Evolutionary conservation across 2,888 invertebrate species (phyloP).

Genomic region (Temnothorax rugatulus): DNA sequence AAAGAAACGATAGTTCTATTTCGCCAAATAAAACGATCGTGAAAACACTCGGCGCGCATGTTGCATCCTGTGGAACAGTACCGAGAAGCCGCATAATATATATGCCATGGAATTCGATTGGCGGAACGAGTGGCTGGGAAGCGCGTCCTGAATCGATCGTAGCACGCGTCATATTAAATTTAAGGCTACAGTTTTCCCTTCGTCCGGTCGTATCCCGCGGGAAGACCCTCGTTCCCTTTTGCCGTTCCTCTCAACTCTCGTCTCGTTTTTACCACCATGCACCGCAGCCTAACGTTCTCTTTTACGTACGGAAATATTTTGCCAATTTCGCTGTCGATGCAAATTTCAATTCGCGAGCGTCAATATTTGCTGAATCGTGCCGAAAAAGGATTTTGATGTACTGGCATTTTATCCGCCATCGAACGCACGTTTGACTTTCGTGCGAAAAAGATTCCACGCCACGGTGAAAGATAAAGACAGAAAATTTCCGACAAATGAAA

Average conservation of each 20-base stretch:
- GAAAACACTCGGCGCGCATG: not conserved
- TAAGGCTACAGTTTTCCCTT: slow-evolving; percentile 63
- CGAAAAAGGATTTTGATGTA: slow-evolving; percentile 76
- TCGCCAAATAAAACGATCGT: slow-evolving; percentile 22
- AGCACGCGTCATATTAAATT: slow-evolving; percentile 69
- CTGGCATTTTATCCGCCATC: slow-evolving; percentile 63
- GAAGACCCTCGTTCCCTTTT: slow-evolving; percentile 58
- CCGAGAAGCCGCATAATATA: slow-evolving; percentile 43
- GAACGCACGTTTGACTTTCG: slow-evolving; percentile 51
- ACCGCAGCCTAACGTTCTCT: slow-evolving; percentile 59
- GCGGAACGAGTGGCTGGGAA: slow-evolving; percentile 19
- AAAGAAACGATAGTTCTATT: slow-evolving; percentile 1
- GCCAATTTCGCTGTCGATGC: slow-evolving; percentile 75
- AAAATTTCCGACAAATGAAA: slow-evolving; percentile 25
- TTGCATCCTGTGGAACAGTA: slow-evolving; percentile 8
- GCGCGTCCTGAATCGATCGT: slow-evolving; percentile 60
- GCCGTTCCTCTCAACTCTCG: slow-evolving; percentile 11
- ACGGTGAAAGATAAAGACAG: slow-evolving; percentile 25
- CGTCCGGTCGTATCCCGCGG: slow-evolving; percentile 60
- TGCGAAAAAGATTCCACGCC: slow-evolving; percentile 27
- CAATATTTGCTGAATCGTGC: slow-evolving; percentile 75
- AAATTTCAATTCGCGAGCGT: slow-evolving; percentile 74
- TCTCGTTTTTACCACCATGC: slow-evolving; percentile 26
- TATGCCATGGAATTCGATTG: slow-evolving; percentile 51
- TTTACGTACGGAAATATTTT: slow-evolving; percentile 76